Percentiles rank a stretch among this genome's conserved stretches.
These are phyloP conservation scores for Drosophila birchii DNA, from an alignment of 2,888 invertebrate species.

Conservation along the genomic window DNA sequence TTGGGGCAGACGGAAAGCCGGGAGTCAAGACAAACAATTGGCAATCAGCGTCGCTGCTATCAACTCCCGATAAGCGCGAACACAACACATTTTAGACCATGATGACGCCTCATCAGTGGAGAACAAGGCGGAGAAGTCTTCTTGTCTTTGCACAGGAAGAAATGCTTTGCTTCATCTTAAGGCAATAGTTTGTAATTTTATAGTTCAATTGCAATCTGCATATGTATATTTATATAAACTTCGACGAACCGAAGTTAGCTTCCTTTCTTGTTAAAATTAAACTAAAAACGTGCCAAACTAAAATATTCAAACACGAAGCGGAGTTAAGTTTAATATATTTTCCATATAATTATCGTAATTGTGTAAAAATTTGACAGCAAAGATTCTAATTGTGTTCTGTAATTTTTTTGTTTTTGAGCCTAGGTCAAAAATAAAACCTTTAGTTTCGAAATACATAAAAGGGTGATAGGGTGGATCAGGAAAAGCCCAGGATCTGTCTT, in stretches of 20 bases:
- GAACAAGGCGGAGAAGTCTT: conserved; percentile 1
- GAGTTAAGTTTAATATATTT: neutral
- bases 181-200: no score
- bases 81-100: conserved; percentile 46
- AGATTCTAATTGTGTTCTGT: neutral
- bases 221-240: no score
- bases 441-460: conserved; percentile 6
- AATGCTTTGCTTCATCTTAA: no score
- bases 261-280: no score
- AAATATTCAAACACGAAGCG: neutral
- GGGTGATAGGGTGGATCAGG: neutral
- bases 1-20: neutral
- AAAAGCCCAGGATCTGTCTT: neutral
- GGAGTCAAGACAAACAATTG: conserved; percentile 51
- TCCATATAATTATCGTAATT: neutral
- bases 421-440: conserved; percentile 3
- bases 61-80: conserved; percentile 57
- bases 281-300: neutral
- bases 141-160: neutral
- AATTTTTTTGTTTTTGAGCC: conserved; percentile 14
- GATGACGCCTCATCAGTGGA: conserved; percentile 12
- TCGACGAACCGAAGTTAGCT: no score
- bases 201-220: no score
- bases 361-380: conserved; percentile 9
- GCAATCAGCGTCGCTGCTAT: conserved; percentile 62